Evolutionary conservation across 2,888 invertebrate genomes (phyloP), one percentile per base, ranked within the genome.

Genomic region (Blomia tropicalis): DNA sequence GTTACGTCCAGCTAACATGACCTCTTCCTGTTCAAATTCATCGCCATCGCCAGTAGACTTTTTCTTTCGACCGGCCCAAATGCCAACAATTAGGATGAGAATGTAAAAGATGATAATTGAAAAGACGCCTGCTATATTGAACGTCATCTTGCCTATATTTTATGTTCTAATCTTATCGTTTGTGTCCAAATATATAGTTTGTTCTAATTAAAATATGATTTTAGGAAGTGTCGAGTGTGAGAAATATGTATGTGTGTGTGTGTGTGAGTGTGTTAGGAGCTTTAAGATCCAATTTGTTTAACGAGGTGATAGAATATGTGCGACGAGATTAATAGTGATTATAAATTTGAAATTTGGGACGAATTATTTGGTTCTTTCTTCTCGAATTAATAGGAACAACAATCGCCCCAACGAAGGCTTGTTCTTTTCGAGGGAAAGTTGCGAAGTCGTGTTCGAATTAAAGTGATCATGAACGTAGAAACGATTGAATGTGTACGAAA

Each of bases 361-460:
- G n/a, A n/a, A n/a, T n/a, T n/a, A n/a, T n/a, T n/a, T n/a, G n/a
- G n/a, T n/a, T n/a, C n/a, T n/a, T n/a, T n/a, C n/a, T n/a, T n/a
- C n/a, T n/a, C n/a, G 41, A 41, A 17, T 41, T 71, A 69, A 53
- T 73, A 71, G 71, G 73, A 75, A 78, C 89, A 90, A 79, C 87
- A 87, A 80, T 90, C 90, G 77, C 89, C 89, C 90, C 90, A 90
- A 79, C 90, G 84, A 74, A 90, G 83, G 77, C 88, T 88, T 78
- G 90, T 90, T 82, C 88, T 89, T 81, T 89, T 89, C 79, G 88
- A 89, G 81, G 90, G 90, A 81, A 87, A 88, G 80, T 90, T 90
- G 79, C 88, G 85, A 77, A 89, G 89, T 80, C 84, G 88, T 83
- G 88, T 88, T 79, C 84, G 86, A 84, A 87, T 58, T 58, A 43